These are phyloP conservation scores for Coendou prehensilis DNA, from an alignment of 2,797 vertebrate genomes.

Conservation along the genomic window DNA sequence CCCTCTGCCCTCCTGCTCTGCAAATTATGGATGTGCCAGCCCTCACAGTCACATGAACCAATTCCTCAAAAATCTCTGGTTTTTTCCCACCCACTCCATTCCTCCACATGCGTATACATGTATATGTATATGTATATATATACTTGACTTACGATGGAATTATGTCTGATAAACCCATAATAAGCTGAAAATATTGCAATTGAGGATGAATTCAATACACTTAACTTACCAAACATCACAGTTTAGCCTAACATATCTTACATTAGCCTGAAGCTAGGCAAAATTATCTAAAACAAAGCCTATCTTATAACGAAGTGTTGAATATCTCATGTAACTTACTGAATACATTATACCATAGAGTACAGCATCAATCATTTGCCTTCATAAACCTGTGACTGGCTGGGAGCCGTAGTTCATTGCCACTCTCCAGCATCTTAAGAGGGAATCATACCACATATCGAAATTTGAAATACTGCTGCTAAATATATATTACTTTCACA, in stretches of 20 bases:
- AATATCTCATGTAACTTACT: not conserved
- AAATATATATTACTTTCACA: not conserved
- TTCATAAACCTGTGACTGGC: not conserved
- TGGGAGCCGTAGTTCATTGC: not conserved
- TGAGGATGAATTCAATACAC: not conserved
- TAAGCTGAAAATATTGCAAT: not conserved
- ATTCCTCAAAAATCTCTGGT: not conserved
- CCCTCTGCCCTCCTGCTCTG: not conserved
- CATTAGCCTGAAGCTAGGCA: not conserved
- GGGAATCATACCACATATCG: too few relatives aligned
- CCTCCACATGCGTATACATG: not conserved
- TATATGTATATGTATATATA: not conserved
- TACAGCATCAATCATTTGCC: not conserved
- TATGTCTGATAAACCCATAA: not conserved
- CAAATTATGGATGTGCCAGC: not conserved
- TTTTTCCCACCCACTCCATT: not conserved
- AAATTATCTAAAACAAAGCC: not conserved
- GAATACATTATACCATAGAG: not conserved
- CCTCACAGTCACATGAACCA: not conserved
- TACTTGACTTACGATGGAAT: not conserved
- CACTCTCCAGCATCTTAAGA: not conserved
- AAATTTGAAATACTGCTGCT: not conserved
- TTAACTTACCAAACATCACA: not conserved
- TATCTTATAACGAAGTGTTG: not conserved
- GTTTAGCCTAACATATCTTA: not conserved